Conservation (phyloP, 2,113 vertebrate genomes). For the Polypterus bichir region DNA sequence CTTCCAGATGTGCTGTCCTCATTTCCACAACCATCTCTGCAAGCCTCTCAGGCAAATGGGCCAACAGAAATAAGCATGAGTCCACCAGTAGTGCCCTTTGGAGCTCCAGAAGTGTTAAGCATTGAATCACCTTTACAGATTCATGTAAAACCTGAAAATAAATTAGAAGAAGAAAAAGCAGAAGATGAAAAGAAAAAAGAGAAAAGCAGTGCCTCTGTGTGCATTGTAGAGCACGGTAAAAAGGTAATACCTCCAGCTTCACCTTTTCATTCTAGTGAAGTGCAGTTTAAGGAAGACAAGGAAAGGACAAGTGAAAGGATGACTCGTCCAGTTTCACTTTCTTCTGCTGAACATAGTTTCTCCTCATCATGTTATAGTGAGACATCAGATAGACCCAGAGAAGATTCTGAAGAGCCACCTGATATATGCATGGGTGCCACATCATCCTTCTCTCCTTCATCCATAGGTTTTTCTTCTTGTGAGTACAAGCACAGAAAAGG, state of each 20-base stretch:
- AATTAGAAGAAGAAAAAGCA: conserved; percentile 30
- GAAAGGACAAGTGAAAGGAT: conserved; percentile 58
- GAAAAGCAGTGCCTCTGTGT: conserved; percentile 40
- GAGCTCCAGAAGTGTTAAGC: conserved; percentile 24
- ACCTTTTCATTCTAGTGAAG: conserved; percentile 50
- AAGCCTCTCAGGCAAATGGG: conserved; percentile 49
- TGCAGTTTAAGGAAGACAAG: conserved; percentile 52
- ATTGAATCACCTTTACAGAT: conserved; percentile 20
- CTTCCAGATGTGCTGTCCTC: conserved; percentile 45
- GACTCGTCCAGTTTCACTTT: conserved; percentile 59
- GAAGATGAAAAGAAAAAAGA: conserved; percentile 39
- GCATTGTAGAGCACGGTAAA: conserved; percentile 44
- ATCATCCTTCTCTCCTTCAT: conserved; percentile 39
- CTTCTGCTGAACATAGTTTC: conserved; percentile 60
- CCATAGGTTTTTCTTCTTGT: conserved; percentile 50
- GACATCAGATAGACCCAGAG: conserved; percentile 34
- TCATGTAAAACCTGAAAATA: conserved; percentile 29
- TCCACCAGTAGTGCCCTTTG: conserved; percentile 24
- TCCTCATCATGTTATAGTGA: conserved; percentile 45
- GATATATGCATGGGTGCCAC: conserved; percentile 42
- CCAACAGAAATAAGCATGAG: conserved; percentile 59
- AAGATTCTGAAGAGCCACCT: conserved; percentile 45
- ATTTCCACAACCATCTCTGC: conserved; percentile 34
- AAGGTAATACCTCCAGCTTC: conserved; percentile 47
- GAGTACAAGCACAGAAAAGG: conserved; percentile 64